Conservation (phyloP, 2,888 invertebrate species). For the Synergus japonicus region DNA sequence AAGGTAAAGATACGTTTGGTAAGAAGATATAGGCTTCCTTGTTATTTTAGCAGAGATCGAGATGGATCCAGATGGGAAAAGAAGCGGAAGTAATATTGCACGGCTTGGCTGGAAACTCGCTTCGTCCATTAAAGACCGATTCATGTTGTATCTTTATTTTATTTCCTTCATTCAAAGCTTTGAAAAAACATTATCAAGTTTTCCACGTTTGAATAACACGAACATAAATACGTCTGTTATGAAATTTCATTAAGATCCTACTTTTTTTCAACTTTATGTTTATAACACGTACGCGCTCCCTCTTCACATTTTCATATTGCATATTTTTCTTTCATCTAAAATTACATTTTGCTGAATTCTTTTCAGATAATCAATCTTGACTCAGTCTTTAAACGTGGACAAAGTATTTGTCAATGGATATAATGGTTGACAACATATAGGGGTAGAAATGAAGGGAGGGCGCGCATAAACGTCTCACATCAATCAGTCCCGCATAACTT, state of each 20-base stretch:
- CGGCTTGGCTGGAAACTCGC: slow-evolving; percentile 71
- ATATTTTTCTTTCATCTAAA: too few relatives aligned
- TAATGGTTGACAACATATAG: not conserved
- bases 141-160: slow-evolving; percentile 53
- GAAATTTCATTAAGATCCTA: too few relatives aligned
- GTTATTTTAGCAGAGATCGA: slow-evolving; percentile 51
- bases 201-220: not conserved
- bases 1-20: slow-evolving; percentile 46
- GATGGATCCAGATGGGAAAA: slow-evolving; percentile 48
- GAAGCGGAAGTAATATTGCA: slow-evolving; percentile 70
- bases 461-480: slow-evolving; percentile 18
- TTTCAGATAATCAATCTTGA: slow-evolving; percentile 16
- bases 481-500: slow-evolving; percentile 21
- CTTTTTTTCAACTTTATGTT: too few relatives aligned
- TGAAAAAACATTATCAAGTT: not conserved
- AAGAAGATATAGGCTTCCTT: slow-evolving; percentile 48
- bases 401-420: slow-evolving; percentile 26
- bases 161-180: slow-evolving; percentile 36
- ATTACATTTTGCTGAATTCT: not conserved
- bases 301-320: too few relatives aligned
- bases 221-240: not conserved
- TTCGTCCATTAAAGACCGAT: slow-evolving; percentile 73
- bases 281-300: too few relatives aligned
- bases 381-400: slow-evolving; percentile 20
- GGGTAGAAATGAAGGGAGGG: slow-evolving; percentile 7